Base-by-base conservation (phyloP, 1,140 invertebrate species). In the Wasmannia auropunctata region DNA sequence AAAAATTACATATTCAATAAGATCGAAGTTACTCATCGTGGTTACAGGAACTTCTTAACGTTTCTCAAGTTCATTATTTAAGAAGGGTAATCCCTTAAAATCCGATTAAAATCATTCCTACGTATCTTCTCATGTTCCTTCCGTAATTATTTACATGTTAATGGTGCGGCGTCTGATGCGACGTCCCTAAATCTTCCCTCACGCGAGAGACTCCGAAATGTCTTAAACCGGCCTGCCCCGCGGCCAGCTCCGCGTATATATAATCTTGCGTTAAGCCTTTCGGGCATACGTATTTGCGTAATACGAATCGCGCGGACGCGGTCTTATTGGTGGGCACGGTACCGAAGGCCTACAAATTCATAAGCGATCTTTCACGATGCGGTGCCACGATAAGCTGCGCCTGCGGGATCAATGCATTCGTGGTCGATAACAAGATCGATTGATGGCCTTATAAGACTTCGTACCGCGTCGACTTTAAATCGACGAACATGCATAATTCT, bases 241-340 rank as follows among this genome's bases (percentile, higher is more conserved):
- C n/a, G n/a, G 19, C n/a, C n/a, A 54, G 43, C 51, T 31, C n/a
- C 28, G 70, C 14, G 3, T 62, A 62, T 34, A 54, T 75, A 25
- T 56, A 75, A 75, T 75, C 51, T 75, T 10, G 31, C n/a, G 11
- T 75, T 75, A 56, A 56, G 31, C 8, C n/a, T 56, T 34, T 75
- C 22, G 22, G 34, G 19, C 58, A 62, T 22, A 34, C 22, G 19
- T 58, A 28, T 43, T 88, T 87, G 10, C 77, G 87, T 63, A 87
- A 84, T 19, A 25, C 16, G 31, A 60, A 69, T 87, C 56, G 25
- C 46, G 46, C 58, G 43, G 19, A 49, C 62, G 54, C 7, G n/a
- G 22, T 10, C 34, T 34, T 74, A 79, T 46, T 65, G 14, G 37
- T 56, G 37, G 46, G 51, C 65, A 69, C 31, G 2, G 43, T 34